Evolutionary conservation across 2,797 vertebrate species (phyloP).

Genomic region (Tarsius wallacei): DNA sequence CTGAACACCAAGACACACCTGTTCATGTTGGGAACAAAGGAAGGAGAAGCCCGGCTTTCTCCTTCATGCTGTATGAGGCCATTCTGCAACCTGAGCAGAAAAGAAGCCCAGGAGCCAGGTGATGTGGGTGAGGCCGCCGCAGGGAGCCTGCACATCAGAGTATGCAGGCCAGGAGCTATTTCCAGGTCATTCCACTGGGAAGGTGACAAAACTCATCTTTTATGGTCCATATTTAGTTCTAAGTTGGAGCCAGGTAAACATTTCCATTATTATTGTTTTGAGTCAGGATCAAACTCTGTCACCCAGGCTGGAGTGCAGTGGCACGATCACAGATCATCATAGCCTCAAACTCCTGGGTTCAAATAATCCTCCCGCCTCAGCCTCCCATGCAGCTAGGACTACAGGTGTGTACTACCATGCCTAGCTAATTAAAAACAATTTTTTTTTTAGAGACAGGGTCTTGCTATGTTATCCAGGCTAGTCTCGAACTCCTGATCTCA

Average conservation of each 20-base stretch:
- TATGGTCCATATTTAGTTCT: background rate
- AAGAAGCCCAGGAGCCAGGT: accelerated
- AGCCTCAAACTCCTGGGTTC: too few relatives aligned
- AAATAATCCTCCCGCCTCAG: too few relatives aligned
- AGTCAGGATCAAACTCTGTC: too few relatives aligned
- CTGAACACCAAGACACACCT: background rate
- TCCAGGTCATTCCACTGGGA: background rate
- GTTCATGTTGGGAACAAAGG: background rate
- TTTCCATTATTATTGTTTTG: background rate
- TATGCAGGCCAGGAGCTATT: background rate
- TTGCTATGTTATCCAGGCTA: too few relatives aligned
- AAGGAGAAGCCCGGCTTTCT: background rate
- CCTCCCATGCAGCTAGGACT: too few relatives aligned
- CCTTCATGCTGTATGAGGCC: background rate
- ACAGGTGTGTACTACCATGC: too few relatives aligned
- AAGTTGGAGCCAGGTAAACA: background rate
- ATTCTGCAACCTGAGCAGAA: background rate
- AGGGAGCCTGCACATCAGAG: background rate
- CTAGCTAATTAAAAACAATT: too few relatives aligned
- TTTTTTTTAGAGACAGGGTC: too few relatives aligned
- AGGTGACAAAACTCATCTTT: background rate
- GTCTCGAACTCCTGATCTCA: too few relatives aligned
- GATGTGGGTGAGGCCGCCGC: too few relatives aligned
- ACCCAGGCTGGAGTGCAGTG: too few relatives aligned
- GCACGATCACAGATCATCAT: too few relatives aligned